Base-by-base conservation (phyloP, 64 coral and sea anemone species). In the Catalaphyllia jardinei region DNA sequence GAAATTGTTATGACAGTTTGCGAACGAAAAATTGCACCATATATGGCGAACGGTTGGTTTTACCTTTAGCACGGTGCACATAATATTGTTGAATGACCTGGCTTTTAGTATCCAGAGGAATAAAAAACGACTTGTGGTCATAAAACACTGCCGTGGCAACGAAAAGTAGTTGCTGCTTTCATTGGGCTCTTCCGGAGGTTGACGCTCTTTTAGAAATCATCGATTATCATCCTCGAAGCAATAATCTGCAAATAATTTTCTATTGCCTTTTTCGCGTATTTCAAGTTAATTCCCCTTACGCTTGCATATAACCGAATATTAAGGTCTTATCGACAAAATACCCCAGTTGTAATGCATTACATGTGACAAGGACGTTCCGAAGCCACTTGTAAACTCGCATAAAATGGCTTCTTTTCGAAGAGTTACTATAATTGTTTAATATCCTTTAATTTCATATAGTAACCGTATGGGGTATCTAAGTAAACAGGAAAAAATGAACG, bases 401-500 rank as follows among this genome's bases (percentile, higher is more conserved):
- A 65, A 24, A 64, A 31, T 65, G 35, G 22, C 30, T 38, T 35
- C 29, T 62, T 83, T 65, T 64, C 17, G 31, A 83, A n/a, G 29
- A 50, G 31, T 38, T 25, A 10, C 22, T 51, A 55, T 29, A 54
- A 14, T 14, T 79, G 11, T 79, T 54, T 7, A 54, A 12, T 5
- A 57, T 2, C 25, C 39, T 28, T 71, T 27, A 0, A 2, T 31
- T 24, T 29, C 31, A 16, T 71, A 77, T 46, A 33, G 31, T 71
- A 85, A 65, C 31, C 62, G 64, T 18, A 12, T 29, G 13, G 27
- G 38, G 60, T 24, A 51, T 50, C 20, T 50, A 85, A 13, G 38
- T 71, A 71, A 85, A 71, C 62, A 85, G 61, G 42, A 24, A 10
- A 57, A 85, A 71, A 85, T 60, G 29, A 62, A 61, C 54, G 54